Conservation (phyloP, 2,888 invertebrate genomes). For the Galerucella calmariensis region DNA sequence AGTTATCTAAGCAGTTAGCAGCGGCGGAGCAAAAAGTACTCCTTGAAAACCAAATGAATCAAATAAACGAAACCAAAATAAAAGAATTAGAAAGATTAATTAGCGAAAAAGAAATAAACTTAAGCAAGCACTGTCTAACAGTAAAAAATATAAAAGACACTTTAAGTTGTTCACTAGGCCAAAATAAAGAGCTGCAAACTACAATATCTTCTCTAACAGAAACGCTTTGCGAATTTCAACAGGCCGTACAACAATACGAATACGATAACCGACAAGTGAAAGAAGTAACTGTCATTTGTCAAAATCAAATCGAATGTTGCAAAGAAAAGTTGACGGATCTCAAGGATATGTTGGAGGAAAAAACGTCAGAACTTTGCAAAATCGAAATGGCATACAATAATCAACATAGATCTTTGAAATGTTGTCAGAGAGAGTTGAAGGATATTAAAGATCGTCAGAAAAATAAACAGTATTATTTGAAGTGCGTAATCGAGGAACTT, state of each 20-base stretch:
- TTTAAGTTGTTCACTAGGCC: constrained; percentile 58
- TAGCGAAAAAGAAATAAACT: constrained; percentile 53
- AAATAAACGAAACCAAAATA: constrained; percentile 55
- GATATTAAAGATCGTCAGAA: constrained; percentile 49
- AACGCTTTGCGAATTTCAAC: constrained; percentile 49
- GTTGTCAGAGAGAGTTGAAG: constrained; percentile 54
- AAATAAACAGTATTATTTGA: constrained; percentile 48
- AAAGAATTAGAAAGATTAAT: constrained; percentile 56
- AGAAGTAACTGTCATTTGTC: constrained; percentile 44
- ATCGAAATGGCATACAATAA: constrained; percentile 53
- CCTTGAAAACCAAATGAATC: constrained; percentile 53
- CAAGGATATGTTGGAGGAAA: constrained; percentile 50
- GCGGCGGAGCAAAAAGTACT: constrained; percentile 52
- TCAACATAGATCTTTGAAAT: constrained; percentile 51
- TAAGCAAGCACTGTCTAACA: constrained; percentile 52
- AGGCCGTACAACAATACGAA: constrained; percentile 46
- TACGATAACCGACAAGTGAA: constrained; percentile 45
- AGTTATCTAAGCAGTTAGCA: constrained; percentile 50
- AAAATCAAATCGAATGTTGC: constrained; percentile 47
- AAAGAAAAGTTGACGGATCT: constrained; percentile 52
- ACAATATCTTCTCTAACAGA: constrained; percentile 50
- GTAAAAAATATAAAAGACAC: constrained; percentile 62
- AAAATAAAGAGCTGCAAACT: constrained; percentile 53
- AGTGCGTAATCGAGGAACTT: constrained; percentile 48
- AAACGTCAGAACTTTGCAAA: constrained; percentile 53